Base-by-base conservation (phyloP, 2,113 vertebrate genomes). In the Talpa occidentalis region DNA sequence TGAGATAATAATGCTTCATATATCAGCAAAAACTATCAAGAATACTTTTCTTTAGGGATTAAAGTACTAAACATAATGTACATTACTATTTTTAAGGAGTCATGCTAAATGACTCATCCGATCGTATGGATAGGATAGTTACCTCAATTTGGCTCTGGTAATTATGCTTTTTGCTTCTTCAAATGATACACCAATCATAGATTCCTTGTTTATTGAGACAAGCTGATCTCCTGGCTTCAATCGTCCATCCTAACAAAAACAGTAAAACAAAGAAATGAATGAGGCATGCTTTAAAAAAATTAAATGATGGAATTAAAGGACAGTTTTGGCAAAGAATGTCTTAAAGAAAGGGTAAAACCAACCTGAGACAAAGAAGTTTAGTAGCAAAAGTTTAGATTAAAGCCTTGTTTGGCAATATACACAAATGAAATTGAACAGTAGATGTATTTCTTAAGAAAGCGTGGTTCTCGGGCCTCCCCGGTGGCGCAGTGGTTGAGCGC, bases 171-270 rank as follows among this genome's bases (percentile, higher is more conserved):
- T 98, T 42, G 99, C 99, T 97, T 99, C 99, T 97, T 99, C 99
- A 54, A 99, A 98, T 44, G 99, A 99, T 80, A 99, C 98, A 14
- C 99, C 99, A 76, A 99, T 99, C 98, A 99, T 97, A 16, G 99
- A 99, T 96, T 99, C 99, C 92, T 99, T 99, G 98, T 99, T 99
- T 95, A 99, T 97, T 81, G 99, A 99, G 77, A 99, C 98, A 62
- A 99, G 98, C 94, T 99, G 99, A 97, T 99, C 99, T 59, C 99
- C 99, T 30, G 99, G 98, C 92, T 98, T 99, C 96, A 99, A 95
- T 94, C 99, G 97, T 89, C 99, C 99, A 94, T 99, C 99, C 99
- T 99, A 97, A 91, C 84, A 78, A 73, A 73, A 21, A 97, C 16
- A 96, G 72, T 76, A 8, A 95, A 52, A 85, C n/a, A 89, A 97